Conservation (phyloP, 2,888 invertebrate genomes). For the Hoplodrina ambigua region DNA sequence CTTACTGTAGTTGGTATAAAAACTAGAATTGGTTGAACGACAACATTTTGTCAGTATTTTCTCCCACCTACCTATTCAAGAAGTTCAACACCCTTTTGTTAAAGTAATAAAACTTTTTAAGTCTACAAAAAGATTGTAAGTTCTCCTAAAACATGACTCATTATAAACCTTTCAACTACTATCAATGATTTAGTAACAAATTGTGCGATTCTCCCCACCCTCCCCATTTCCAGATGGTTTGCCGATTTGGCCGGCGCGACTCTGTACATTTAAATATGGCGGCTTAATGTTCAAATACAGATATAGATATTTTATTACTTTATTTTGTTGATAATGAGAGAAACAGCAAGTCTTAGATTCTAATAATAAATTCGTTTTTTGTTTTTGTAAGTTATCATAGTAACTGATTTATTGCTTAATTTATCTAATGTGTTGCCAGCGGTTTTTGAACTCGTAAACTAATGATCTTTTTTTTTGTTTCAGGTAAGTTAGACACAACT, state of each 20-base stretch:
- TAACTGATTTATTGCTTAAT: slow-evolving; percentile 17
- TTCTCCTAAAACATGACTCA: slow-evolving; percentile 21
- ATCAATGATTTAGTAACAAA: slow-evolving; percentile 78
- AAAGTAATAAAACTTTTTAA: neutral
- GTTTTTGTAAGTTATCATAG: neutral
- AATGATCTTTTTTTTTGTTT: slow-evolving; percentile 67
- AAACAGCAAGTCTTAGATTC: slow-evolving; percentile 23
- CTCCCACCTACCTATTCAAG: neutral
- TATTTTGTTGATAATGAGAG: slow-evolving; percentile 46
- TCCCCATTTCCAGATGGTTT: slow-evolving; percentile 83
- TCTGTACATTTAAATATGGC: slow-evolving; percentile 79
- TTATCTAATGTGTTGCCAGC: slow-evolving; percentile 12
- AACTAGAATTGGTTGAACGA: no score
- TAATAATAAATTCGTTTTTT: neutral
- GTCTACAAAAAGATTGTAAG: slow-evolving; percentile 8
- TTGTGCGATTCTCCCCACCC: slow-evolving; percentile 69
- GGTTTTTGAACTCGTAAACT: slow-evolving; percentile 13
- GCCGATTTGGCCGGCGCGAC: slow-evolving; percentile 67
- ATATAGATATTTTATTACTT: slow-evolving; percentile 54
- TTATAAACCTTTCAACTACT: slow-evolving; percentile 57
- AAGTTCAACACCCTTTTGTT: neutral
- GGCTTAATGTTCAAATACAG: slow-evolving; percentile 66
- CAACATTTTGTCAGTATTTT: no score
- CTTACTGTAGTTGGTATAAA: no score
- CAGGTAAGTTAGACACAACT: slow-evolving; percentile 71